Base-by-base conservation (phyloP, 2,888 invertebrate genomes). In the Caenorhabditis sp. region DNA sequence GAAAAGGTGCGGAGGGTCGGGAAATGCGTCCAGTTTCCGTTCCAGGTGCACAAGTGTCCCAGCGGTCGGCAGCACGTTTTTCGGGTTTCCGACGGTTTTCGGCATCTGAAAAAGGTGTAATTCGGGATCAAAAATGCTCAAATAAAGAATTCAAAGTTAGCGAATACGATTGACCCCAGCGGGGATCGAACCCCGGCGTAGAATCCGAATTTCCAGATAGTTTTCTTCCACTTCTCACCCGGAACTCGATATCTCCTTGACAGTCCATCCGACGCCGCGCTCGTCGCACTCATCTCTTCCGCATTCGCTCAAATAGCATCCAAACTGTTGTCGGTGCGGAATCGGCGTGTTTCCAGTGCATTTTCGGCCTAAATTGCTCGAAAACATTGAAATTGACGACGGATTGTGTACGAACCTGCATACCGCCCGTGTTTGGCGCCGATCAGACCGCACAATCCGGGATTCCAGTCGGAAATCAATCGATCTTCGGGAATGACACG, bases 21-120 rank as follows among this genome's bases (percentile, higher is more conserved):
- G 4, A 30, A 11, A 17, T 50, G 50, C 5, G 48, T 9, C 62
- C 62, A 62, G 15, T 30, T n/a, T 0, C 62, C 62, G 26, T 62
- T 50, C 62, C 62, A 62, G 13, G 50, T 62, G 27, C 62, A 62
- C 4, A 62, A 27, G 22, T 50, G 26, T 2, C 26, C 15, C 2
- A 26, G 30, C n/a, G 62, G 41, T 26, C 62, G 62, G 22, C 62
- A 62, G 22, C 62, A 62, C 1, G 17, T 26, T 39, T 62, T 50
- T 1, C 30, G 62, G 8, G 50, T 50, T 2, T 24, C 5, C 13
- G 46, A 37, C 1, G 24, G 2, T 11, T n/a, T 7, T 5, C 4
- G 22, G 15, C 62, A 62, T 30, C 62, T 62, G 37, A 37, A 43
- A 27, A 26, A 7, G 9, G 9, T 2, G 2, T 35, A 9, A 2